phyloP scores from a whole-genome alignment of 2,888 invertebrate species.

The Clusia tigrina region DNA sequence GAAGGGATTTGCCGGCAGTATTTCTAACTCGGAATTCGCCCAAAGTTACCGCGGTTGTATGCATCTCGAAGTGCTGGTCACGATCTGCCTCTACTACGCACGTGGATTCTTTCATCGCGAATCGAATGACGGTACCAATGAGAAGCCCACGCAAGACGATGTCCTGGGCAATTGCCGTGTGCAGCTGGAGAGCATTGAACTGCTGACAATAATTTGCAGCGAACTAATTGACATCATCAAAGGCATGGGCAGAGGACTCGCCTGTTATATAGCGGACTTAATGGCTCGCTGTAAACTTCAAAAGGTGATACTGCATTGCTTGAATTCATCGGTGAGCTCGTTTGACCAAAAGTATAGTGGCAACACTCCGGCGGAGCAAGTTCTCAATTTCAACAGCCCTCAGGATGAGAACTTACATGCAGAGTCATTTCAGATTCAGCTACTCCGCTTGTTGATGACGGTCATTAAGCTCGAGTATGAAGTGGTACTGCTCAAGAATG shows the following conservation, averaged over 20 bases:
- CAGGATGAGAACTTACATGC: slow-evolving; percentile 70
- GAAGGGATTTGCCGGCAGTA: slow-evolving; percentile 71
- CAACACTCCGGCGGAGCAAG: slow-evolving; percentile 75
- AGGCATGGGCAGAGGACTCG: slow-evolving; percentile 78
- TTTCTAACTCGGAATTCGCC: slow-evolving; percentile 71
- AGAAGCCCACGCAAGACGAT: slow-evolving; percentile 73
- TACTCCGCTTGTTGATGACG: slow-evolving; percentile 73
- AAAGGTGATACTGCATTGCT: slow-evolving; percentile 81
- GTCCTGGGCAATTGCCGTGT: slow-evolving; percentile 79
- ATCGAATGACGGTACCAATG: slow-evolving; percentile 50
- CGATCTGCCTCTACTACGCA: slow-evolving; percentile 80
- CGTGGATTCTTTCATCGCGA: slow-evolving; percentile 71
- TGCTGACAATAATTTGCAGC: slow-evolving; percentile 75
- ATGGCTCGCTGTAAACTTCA: slow-evolving; percentile 82
- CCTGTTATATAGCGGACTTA: slow-evolving; percentile 78
- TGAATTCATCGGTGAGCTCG: slow-evolving; percentile 74
- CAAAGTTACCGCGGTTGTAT: slow-evolving; percentile 79
- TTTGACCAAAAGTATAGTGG: slow-evolving; percentile 41
- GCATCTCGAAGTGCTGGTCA: slow-evolving; percentile 80
- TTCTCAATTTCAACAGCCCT: slow-evolving; percentile 77
- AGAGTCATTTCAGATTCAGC: slow-evolving; percentile 75
- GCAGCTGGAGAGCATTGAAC: slow-evolving; percentile 78
- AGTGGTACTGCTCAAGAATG: slow-evolving; percentile 68
- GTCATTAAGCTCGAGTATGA: slow-evolving; percentile 80
- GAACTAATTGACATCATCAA: slow-evolving; percentile 78